Evolutionary conservation across 2,113 vertebrate species (phyloP).

Genomic region (Uropsilus gracilis): DNA sequence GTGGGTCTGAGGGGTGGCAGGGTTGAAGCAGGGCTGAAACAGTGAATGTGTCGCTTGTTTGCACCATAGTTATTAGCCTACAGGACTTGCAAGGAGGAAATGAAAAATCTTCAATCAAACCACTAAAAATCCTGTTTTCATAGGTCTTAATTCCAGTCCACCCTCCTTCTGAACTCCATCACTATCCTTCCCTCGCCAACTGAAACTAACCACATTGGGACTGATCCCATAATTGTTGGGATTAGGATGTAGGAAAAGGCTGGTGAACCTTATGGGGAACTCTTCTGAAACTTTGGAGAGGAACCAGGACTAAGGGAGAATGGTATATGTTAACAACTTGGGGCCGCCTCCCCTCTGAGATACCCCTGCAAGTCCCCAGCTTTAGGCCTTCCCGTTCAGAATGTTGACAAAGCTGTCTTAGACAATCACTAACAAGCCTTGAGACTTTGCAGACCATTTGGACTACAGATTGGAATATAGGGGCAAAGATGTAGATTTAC

Average conservation of each 20-base stretch:
- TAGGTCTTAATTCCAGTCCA: neutral
- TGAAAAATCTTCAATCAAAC: neutral
- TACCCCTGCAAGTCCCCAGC: neutral
- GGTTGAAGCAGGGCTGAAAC: conserved; percentile 47
- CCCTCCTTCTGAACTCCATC: neutral
- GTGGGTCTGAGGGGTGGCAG: neutral
- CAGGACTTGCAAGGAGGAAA: neutral
- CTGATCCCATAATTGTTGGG: conserved; percentile 44
- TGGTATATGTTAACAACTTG: neutral
- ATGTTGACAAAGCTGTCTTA: conserved; percentile 63
- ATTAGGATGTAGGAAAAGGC: conserved; percentile 34
- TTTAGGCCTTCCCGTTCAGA: conserved; percentile 67
- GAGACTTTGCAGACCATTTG: conserved; percentile 79
- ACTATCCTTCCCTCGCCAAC: neutral
- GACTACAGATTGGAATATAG: conserved; percentile 79
- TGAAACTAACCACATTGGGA: conserved; percentile 32
- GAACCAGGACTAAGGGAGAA: conserved; percentile 2
- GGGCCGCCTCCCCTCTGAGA: neutral
- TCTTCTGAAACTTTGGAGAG: conserved; percentile 56
- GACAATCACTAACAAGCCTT: conserved; percentile 50
- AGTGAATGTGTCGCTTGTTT: conserved; percentile 51
- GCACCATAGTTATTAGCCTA: neutral
- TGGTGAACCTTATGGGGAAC: conserved; percentile 53
- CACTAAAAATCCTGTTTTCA: neutral
- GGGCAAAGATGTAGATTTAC: conserved; percentile 74